Evolutionary conservation across 2,113 vertebrate genomes (phyloP).

Genomic region (Cricetomys ansorgei): DNA sequence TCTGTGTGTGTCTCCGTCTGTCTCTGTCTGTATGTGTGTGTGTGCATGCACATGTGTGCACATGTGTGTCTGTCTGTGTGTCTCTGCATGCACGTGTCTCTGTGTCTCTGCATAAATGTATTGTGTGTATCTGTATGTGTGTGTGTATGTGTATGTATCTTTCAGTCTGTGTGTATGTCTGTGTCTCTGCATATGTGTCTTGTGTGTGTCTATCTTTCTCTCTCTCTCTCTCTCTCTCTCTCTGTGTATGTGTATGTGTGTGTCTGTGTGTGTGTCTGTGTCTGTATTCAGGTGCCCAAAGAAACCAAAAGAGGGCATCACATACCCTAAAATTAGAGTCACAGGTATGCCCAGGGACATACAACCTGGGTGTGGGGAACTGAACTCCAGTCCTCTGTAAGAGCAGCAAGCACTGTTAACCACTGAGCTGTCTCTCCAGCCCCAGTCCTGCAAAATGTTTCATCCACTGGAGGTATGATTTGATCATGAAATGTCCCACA

Average conservation of each 20-base stretch:
- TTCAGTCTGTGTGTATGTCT: not conserved
- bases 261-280: too few species aligned
- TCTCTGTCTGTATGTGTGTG: not conserved
- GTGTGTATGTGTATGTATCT: not conserved
- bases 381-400: not conserved
- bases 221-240: not conserved
- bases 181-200: not conserved
- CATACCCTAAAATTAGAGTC: not conserved
- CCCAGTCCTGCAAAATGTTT: not conserved
- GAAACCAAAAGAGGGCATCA: too few species aligned
- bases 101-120: not conserved
- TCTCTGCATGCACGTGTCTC: not conserved
- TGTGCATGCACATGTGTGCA: too few species aligned
- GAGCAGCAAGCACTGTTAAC: not conserved
- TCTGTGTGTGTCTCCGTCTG: not conserved
- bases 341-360: not conserved
- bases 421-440: not conserved
- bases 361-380: not conserved
- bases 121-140: not conserved
- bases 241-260: not conserved
- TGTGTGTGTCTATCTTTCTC: not conserved
- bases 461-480: not conserved
- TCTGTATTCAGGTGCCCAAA: too few species aligned
- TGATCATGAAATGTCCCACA: not conserved
- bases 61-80: not conserved